Evolutionary conservation across 2,797 vertebrate species (phyloP), one percentile per base, ranked within the genome.

Genomic region (Acipenser ruthenus): DNA sequence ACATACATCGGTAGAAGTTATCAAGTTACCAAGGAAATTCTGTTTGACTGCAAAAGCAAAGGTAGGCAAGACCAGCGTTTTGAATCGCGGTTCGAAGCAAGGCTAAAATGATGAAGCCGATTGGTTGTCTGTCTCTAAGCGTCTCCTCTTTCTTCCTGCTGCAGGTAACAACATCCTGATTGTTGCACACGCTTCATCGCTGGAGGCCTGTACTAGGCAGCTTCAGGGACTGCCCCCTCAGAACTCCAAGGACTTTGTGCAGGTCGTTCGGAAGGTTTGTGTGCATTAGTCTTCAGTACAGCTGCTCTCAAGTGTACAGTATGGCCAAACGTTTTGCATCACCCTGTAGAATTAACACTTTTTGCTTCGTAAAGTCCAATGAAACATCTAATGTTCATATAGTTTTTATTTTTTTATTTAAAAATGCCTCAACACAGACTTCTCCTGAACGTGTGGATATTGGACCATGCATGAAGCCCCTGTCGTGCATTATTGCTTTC

Each of bases 171-270:
- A 94, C 64, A 91, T 97, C 80, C 86, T 99, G 87, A 92, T 99
- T 56, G 97, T 99, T 82, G 97, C 96, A 53, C 97, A 99, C 0
- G 97, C 97, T 0, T 99, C 97, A 68, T 99, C 97, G 70, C 90
- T 99, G 60, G 97, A 99, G 83, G 97, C 95, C 0, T 99, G 96
- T 61, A 99, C 97, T 71, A 95, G 97, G 77, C 97, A 99, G 64
- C 93, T 99, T 70, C 96, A 98, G 69, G 97, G 97, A 67, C 92
- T 98, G 61, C 93, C 86, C 0, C 94, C 94, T 0, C 96, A 97
- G 83, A 98, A 94, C 84, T 88, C 96, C 80, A 99, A 99, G 91
- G 97, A 99, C 83, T 99, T 99, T 64, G 93, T 99, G 23, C 97
- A 99, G 86, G 96, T 99, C 80, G 97, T 99, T 75, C 84, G 97